Evolutionary conservation across 2,888 invertebrate genomes (phyloP), one percentile per base, ranked within the genome.

Genomic region (Zhuqinia jingwanae): DNA sequence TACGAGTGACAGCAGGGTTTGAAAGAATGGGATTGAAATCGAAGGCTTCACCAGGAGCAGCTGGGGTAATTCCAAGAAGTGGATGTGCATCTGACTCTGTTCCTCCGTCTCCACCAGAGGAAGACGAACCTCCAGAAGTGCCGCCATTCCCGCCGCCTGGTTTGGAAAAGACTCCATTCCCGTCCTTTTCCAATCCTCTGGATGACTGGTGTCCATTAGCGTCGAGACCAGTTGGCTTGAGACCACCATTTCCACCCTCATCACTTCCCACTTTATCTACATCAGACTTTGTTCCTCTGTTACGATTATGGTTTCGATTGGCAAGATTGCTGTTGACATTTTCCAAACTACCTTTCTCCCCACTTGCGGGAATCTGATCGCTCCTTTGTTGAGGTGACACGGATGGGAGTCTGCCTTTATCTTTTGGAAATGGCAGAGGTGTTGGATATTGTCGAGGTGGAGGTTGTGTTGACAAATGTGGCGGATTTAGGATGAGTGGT

Each of bases 1-100:
- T 97, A 81, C 97, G 94, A 2, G 96, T 96, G 90, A 97, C 97
- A 89, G 96, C 96, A 2, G 97, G 96, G 91, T 96, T 95, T 92
- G 96, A 95, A 81, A 96, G 94, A 90, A 95, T 95, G 5, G 95
- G 95, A 86, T 95, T 95, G 92, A 95, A 95, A 91, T 95, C 95
- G 85, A 92, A 92, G 70, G 91, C 92, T 89, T 90, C 90, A 87
- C 90, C 90, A 53, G 91, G 91, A 82, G 91, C 91, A 82, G 91
- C 91, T 77, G 91, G 91, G 79, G 91, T 91, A 42, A 91, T 91
- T 81, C 91, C 91, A 73, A 91, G 90, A 13, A 91, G 87, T 60
- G 91, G 91, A 89, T 91, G 91, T 73, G 91, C 90, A 87, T 91
- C 91, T 11, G 91, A 91, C 60, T 90, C 90, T 45, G 85, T 78